These are phyloP conservation scores for Drosophila multiciliata DNA, from an alignment of 2,888 invertebrate genomes.

Conservation along the genomic window DNA sequence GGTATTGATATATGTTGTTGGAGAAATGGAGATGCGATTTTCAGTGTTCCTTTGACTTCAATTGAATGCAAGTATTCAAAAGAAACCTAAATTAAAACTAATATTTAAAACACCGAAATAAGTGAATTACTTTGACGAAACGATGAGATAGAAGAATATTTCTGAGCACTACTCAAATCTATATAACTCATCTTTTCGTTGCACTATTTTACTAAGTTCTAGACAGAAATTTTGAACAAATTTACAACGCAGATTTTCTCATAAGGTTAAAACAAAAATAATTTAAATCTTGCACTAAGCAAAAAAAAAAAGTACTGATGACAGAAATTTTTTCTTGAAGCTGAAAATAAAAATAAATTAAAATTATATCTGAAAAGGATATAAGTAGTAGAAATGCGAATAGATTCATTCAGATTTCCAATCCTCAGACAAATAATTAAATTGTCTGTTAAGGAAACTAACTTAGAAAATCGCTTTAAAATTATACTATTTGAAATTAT, in stretches of 20 bases:
- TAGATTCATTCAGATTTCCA: neutral
- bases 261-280: neutral
- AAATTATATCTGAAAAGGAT: neutral
- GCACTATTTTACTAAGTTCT: neutral
- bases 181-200: neutral
- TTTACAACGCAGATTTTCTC: neutral
- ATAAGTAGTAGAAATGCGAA: neutral
- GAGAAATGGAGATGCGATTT: neutral
- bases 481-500: neutral
- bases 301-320: neutral
- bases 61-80: neutral
- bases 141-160: neutral
- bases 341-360: neutral
- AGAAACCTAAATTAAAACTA: neutral
- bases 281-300: slow-evolving; percentile 11
- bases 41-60: neutral
- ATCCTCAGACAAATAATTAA: neutral
- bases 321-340: rapidly evolving
- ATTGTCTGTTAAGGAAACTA: neutral
- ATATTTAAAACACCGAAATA: neutral
- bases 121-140: neutral
- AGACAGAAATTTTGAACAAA: neutral
- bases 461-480: neutral
- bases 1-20: neutral
- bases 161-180: neutral